Evolutionary conservation across 2,888 invertebrate species (phyloP), one percentile per base, ranked within the genome.

Genomic region (Hoplodrina ambigua): DNA sequence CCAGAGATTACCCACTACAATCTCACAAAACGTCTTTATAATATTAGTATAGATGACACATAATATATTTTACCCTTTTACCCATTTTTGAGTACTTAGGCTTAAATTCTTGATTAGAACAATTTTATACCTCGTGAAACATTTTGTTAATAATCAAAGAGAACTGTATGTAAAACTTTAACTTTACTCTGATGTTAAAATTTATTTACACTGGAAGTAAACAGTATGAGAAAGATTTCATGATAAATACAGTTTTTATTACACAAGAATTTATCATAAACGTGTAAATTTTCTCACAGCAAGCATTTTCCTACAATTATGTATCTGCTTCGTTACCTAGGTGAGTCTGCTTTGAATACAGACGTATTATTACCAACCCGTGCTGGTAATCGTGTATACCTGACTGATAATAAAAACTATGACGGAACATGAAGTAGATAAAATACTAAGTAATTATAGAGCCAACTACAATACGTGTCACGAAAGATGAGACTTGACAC

Each of bases 231-330:
- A 52, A 4, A 53, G 6, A 63, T 56, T 55, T 49, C 4, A 13
- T 50, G 41, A 20, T 44, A 59, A 41, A 17, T 46, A 50, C 11
- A 37, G 46, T 63, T 75, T 62, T 70, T 59, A 76, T 76, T 56
- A 41, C 56, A 53, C 56, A 76, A 63, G 59, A 60, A 70, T 33
- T 59, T 55, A 76, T 63, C 19, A 56, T 53, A 56, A 63, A 64
- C 64, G 76, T 76, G 76, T 60, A 75, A 25, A 70, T 75, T 70
- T 75, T 76, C 76, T 76, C 75, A 75, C 75, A 70, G 64, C 11
- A 11, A 55, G 13, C 52, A 53, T 75, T 76, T 76, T 64, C 64
- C 71, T 75, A 63, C 59, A 63, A 75, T 75, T 75, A 75, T 59
- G 54, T 59, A 59, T 25, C 13, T 69, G 59, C 62, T 50, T 54